phyloP scores from a whole-genome alignment of 2,797 vertebrate genomes.

The Myiothlypis coronata region DNA sequence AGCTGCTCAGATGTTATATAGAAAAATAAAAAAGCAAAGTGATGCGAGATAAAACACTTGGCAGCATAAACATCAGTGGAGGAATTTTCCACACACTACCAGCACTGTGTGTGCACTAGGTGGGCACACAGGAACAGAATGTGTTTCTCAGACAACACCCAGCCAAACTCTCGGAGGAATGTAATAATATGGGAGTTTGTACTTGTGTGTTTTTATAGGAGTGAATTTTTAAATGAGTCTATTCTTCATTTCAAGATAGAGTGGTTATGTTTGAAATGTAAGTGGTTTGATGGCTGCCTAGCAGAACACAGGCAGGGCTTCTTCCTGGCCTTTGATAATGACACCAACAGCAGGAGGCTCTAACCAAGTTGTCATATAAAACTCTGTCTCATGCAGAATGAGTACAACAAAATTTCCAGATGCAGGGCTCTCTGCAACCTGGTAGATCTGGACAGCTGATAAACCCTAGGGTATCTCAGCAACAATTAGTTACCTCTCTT shows the following conservation, averaged over 20 bases:
- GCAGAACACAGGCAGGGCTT: background rate
- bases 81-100: background rate
- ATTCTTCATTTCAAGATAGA: background rate
- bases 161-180: background rate
- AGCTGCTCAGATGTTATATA: background rate
- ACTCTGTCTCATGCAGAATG: background rate
- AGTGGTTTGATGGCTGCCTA: background rate
- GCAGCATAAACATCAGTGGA: background rate
- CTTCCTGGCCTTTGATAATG: background rate
- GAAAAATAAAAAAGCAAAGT: conserved; percentile 18
- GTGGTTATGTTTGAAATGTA: background rate
- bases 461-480: conserved; percentile 45
- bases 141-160: background rate
- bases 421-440: conserved; percentile 3
- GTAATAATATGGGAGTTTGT: background rate
- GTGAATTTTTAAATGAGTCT: background rate
- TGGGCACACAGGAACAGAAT: background rate
- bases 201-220: background rate
- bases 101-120: background rate
- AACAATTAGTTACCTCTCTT: conserved; percentile 71
- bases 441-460: conserved; percentile 38
- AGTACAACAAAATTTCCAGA: conserved; percentile 12
- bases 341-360: background rate
- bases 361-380: background rate
- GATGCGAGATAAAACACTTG: background rate